These are phyloP conservation scores for Equus quagga DNA, from an alignment of 2,113 vertebrate genomes.

Conservation along the genomic window DNA sequence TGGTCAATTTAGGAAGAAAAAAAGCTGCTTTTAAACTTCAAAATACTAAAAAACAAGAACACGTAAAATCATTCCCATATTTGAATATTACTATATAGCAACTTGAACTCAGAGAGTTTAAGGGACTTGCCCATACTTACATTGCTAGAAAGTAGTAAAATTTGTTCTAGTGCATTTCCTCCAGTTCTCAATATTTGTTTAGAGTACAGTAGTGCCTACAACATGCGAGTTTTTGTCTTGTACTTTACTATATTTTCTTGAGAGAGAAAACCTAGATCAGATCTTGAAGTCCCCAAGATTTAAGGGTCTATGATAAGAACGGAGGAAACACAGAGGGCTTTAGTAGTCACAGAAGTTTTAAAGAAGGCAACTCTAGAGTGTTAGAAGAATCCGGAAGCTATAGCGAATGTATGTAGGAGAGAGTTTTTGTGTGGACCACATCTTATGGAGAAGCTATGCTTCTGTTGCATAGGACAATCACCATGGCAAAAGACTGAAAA, in stretches of 20 bases:
- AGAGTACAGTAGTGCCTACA: background rate
- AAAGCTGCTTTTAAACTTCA: background rate
- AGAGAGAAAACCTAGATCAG: background rate
- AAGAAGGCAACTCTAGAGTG: background rate
- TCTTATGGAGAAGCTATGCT: background rate
- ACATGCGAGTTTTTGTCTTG: rapidly evolving
- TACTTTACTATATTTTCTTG: background rate
- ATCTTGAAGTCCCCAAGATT: background rate
- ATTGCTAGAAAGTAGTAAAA: background rate
- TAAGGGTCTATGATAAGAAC: background rate
- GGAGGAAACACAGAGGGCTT: background rate
- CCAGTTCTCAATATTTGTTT: background rate
- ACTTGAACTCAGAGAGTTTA: background rate
- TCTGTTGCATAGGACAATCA: slow-evolving; percentile 54
- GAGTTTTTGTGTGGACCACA: background rate
- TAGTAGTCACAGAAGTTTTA: background rate
- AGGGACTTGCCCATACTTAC: background rate
- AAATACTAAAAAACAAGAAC: background rate
- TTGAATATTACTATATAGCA: background rate
- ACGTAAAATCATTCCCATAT: background rate
- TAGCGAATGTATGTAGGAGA: background rate
- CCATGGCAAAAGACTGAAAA: slow-evolving; percentile 82
- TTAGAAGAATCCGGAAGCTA: background rate
- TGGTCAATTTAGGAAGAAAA: background rate
- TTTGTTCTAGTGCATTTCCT: background rate